Evolutionary conservation across 1,140 invertebrate species (phyloP).

Genomic region (Hylyphantes graminicola): DNA sequence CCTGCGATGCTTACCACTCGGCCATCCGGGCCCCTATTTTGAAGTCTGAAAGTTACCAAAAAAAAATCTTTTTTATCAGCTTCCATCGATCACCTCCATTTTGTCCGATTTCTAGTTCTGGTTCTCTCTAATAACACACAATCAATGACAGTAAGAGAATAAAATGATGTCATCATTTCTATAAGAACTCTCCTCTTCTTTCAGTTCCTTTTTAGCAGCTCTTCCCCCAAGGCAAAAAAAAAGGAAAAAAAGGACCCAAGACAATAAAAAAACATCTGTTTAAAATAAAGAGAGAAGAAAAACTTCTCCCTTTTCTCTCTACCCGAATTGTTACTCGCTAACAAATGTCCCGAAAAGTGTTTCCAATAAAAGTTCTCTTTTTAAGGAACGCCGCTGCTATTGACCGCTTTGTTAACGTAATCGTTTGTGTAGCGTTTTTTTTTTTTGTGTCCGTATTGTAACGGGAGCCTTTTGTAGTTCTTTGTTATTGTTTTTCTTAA

Average conservation of each 20-base stretch:
- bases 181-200: conserved; percentile 8
- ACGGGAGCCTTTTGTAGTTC: neutral
- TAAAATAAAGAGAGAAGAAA: conserved; percentile 48
- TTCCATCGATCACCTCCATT: neutral
- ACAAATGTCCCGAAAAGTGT: conserved; percentile 56
- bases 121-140: conserved; percentile 1
- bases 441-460: conserved; percentile 22
- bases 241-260: neutral
- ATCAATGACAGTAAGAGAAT: conserved; percentile 12
- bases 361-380: conserved; percentile 53
- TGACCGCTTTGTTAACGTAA: conserved; percentile 56
- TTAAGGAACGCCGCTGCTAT: conserved; percentile 37
- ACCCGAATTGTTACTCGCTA: conserved; percentile 44
- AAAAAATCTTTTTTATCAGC: neutral
- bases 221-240: neutral
- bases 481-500: conserved; percentile 47
- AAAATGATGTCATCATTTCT: conserved; percentile 50
- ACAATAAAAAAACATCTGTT: conserved; percentile 48
- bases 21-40: no score
- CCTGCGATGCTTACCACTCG: no score
- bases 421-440: conserved; percentile 33
- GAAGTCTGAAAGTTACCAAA: neutral
- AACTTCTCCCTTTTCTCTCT: conserved; percentile 21
- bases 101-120: neutral
- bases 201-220: conserved; percentile 1